Base-by-base conservation (phyloP, 1,140 invertebrate species). In the Araneus ventricosus region DNA sequence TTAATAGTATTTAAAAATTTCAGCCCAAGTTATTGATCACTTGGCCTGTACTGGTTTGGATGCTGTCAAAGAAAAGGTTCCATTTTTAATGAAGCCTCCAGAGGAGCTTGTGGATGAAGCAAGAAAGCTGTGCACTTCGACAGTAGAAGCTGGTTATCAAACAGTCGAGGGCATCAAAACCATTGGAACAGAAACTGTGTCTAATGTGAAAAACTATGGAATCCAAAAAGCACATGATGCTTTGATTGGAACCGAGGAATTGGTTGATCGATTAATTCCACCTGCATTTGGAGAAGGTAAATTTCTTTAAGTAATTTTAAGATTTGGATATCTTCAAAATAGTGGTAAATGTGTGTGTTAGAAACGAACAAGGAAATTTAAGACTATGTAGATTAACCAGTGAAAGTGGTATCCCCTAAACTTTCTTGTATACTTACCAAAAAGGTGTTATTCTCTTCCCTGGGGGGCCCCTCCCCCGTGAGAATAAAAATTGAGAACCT, bases 201-300 rank as follows among this genome's bases (percentile, higher is more conserved):
- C 63, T 52, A 79, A 22, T 63, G 92, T 93, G 0, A 93, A 93
- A 67, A 93, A 67, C 79, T 93, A 45, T 84, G 92, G 92, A 10
- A 14, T 93, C 2, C 85, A 93, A 57, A 93, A 88, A 10, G 92
- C 86, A n/a, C 82, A 67, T 67, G 75, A 93, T 61, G 86, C 75
- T 52, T n/a, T 93, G 22, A 39, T n/a, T 89, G 86, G 45, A 63
- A 93, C 92, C 24, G 92, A 93, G 67, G 45, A 22, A 24, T 84
- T 93, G 27, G 92, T 93, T 34, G 92, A 93, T 45, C 59, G 27
- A 63, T 89, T 84, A 52, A 30, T 93, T 17, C 92, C 92, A 20
- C 92, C 92, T 10, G 86, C 92, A 27, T 93, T 93, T 67, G 92
- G 92, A n/a, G 92, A 93, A 93, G 86, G 92, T 89, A 30, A 87